A percentile compares a stretch with the other conserved stretches of the same genome.
These are phyloP conservation scores for Setipinna tenuifilis DNA, from an alignment of 2,797 vertebrate genomes.

Conservation along the genomic window DNA sequence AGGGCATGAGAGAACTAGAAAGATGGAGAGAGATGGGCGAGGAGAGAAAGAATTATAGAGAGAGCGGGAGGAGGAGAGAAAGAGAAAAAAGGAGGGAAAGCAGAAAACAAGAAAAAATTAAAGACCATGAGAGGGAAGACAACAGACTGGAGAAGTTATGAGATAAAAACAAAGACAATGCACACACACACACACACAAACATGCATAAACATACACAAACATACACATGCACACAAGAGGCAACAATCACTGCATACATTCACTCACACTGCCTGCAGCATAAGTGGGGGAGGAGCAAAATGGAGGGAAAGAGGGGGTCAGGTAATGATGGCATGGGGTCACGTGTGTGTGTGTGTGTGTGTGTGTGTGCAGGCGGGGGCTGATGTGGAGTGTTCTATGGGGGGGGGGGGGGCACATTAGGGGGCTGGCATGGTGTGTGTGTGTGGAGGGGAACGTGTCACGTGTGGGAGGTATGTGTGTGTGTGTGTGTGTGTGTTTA, in stretches of 20 bases:
- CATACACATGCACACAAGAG: background rate
- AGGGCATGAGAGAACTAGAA: slow-evolving; percentile 50
- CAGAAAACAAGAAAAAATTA: slow-evolving; percentile 1
- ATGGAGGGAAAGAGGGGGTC: background rate
- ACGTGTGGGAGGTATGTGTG: background rate
- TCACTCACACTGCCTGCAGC: no score
- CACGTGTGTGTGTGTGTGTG: background rate
- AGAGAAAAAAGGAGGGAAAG: background rate
- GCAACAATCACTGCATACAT: no score
- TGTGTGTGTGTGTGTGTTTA: background rate
- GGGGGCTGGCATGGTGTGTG: background rate
- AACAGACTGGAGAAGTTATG: background rate
- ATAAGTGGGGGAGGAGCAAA: no score
- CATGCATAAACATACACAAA: background rate
- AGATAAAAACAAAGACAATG: background rate
- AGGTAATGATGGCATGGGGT: background rate
- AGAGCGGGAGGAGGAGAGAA: slow-evolving; percentile 26
- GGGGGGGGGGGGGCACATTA: no score
- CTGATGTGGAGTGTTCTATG: no score
- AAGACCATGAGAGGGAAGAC: background rate
- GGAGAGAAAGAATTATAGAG: background rate
- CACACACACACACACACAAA: background rate
- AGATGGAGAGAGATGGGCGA: background rate
- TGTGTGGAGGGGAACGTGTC: background rate
- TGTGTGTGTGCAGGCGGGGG: background rate